Evolutionary conservation across 2,888 invertebrate species (phyloP).

Genomic region (Drosophila putrida): DNA sequence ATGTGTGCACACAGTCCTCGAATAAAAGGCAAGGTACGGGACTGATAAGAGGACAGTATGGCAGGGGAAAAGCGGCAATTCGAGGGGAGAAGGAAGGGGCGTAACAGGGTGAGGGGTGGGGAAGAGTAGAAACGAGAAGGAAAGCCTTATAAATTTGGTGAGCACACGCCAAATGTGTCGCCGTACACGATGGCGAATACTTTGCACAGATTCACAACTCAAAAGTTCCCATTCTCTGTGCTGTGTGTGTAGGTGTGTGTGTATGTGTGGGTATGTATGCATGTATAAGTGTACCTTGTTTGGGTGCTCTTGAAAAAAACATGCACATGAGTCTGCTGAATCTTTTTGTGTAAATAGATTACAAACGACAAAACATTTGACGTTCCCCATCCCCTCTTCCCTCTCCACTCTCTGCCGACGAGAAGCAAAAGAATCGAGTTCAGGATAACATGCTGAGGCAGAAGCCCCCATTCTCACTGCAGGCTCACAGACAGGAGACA

Average conservation of each 20-base stretch:
- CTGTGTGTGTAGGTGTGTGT: slow-evolving; percentile 3
- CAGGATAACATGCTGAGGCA: slow-evolving; percentile 20
- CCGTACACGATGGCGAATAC: slow-evolving; percentile 17
- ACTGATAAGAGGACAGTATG: neutral
- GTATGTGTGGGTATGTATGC: slow-evolving; percentile 11
- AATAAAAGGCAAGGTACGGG: neutral
- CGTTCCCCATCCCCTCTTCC: slow-evolving; percentile 54
- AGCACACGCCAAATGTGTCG: slow-evolving; percentile 38
- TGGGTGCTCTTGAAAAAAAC: slow-evolving; percentile 69
- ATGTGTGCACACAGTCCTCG: slow-evolving; percentile 9
- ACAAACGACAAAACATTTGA: slow-evolving; percentile 83
- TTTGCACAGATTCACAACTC: slow-evolving; percentile 21
- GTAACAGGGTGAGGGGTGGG: neutral
- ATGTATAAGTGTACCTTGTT: slow-evolving; percentile 28
- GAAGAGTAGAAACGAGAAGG: neutral
- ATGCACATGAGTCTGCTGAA: slow-evolving; percentile 54
- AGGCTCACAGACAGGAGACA: slow-evolving; percentile 5
- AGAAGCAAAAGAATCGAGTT: neutral
- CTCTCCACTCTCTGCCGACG: slow-evolving; percentile 14
- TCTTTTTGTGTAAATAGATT: slow-evolving; percentile 82
- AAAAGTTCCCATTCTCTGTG: slow-evolving; percentile 21
- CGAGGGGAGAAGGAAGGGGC: neutral
- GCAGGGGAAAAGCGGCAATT: no score
- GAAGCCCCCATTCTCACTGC: slow-evolving; percentile 17
- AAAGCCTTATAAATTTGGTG: slow-evolving; percentile 15